Base-by-base conservation (phyloP, 2,113 vertebrate genomes). In the Neodontobutis hainanensis region DNA sequence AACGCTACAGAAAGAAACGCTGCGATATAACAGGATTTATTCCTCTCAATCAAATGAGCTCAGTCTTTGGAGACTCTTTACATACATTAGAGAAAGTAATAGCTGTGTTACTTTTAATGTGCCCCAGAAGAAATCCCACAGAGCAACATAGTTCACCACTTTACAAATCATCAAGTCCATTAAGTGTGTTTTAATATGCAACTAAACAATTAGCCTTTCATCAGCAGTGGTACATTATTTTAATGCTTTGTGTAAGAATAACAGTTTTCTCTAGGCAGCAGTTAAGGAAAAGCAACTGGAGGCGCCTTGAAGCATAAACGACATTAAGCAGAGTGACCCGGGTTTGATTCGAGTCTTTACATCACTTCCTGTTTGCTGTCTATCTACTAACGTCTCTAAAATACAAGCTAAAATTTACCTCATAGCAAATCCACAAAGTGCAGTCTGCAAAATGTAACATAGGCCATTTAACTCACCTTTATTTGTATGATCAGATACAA, bases 1-100 rank as follows among this genome's bases (percentile, higher is more conserved):
- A 35, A 47, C 52, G 47, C 75, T 68, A 69, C 75, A 80, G 58
- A 77, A 61, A 73, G 80, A 70, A 65, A 68, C 27, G 46, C 5
- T 5, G 11, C 32, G 34, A 16, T 35, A 32, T 46, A 8, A 36
- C 19, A n/a, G 49, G 11, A 49, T 52, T 61, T 51, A 47, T 49
- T 34, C 11, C 32, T 47, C 45, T 69, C 55, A 27, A 8, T 60
- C 12, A 19, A 32, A n/a, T 35, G 14, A 50, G 16, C 42, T 5
- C 4, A 46, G 44, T 45, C 11, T 34, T 12, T 32, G 11, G 40
- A 42, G 2, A 44, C 45, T 32, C n/a, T 43, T 34, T 6, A 14
- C 19, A 5, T 46, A 5, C 52, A 55, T 55, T 55, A 55, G 52
- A 4, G 34, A 35, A 55, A 36, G 8, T 32, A 36, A 55, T 36